Evolutionary conservation across 2,888 invertebrate species (phyloP).

Genomic region (Lampropteryx suffumata): DNA sequence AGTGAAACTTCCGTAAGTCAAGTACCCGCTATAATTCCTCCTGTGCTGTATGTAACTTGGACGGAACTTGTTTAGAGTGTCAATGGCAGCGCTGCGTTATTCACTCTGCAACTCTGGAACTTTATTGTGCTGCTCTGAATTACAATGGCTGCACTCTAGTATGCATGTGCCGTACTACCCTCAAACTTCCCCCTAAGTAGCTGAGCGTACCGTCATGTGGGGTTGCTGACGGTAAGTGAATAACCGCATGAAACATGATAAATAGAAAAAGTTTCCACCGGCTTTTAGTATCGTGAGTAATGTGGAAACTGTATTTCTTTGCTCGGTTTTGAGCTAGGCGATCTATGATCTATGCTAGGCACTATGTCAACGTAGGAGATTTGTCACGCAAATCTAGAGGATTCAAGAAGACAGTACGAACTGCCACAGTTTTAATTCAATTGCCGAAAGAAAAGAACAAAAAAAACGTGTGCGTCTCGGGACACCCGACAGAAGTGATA

Average conservation of each 20-base stretch:
- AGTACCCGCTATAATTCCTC: constrained; percentile 7
- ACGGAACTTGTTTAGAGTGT: constrained; percentile 58
- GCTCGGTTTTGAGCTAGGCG: neutral
- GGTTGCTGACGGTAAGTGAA: constrained; percentile 36
- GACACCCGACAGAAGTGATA: too few relatives aligned
- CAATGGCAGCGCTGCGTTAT: constrained; percentile 56
- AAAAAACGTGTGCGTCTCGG: too few relatives aligned
- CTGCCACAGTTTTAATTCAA: too few relatives aligned
- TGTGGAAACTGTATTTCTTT: constrained; percentile 16
- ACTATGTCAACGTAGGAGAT: too few relatives aligned
- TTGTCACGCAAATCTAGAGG: too few relatives aligned
- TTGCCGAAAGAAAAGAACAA: too few relatives aligned
- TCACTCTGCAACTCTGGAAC: constrained; percentile 46
- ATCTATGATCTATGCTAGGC: too few relatives aligned
- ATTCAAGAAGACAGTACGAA: too few relatives aligned
- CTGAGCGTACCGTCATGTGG: constrained; percentile 34
- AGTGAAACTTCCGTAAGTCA: neutral
- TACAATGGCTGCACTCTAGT: constrained; percentile 47
- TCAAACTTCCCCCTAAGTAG: constrained; percentile 35
- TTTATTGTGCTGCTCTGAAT: constrained; percentile 48
- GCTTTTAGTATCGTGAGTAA: constrained; percentile 15
- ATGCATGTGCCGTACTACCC: constrained; percentile 36
- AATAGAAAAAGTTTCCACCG: constrained; percentile 34
- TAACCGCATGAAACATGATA: constrained; percentile 33
- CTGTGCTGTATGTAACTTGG: constrained; percentile 40